Base-by-base conservation (phyloP, 1,140 invertebrate genomes). In the Hirudo medicinalis region DNA sequence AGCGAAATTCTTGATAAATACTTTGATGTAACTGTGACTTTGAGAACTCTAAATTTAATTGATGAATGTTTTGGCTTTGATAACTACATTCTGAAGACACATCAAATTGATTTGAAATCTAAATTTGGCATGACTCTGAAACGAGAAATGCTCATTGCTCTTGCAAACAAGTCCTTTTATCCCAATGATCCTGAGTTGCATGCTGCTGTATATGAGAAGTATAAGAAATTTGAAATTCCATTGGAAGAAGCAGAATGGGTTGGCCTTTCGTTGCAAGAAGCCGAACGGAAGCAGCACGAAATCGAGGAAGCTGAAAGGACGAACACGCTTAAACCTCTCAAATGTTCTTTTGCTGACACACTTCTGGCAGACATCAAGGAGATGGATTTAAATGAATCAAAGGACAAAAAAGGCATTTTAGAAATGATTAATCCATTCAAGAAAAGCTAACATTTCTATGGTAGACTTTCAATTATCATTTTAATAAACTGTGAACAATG, bases 11-110 rank as follows among this genome's bases (percentile, higher is more conserved):
- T 99, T 17, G 87, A 98, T 79, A 88, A 89, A 76, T 87, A 92
- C 78, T 87, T 97, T 76, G 86, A 86, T 25, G 84, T 92, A 0
- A 75, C 75, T 22, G 87, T 95, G 0, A 99, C 96, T 20, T 81
- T 88, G 66, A 83, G 92, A 75, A 88, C 92, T 3, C 81, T 94
- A 36, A 82, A 86, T 76, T 84, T 94, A 67, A 94, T 99, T 74
- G 89, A 96, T 83, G 86, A 93, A 73, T 85, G 90, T 77, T 89
- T 89, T 85, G 95, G 96, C 32, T 90, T 99, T 77, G 96, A 99
- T 84, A 86, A 90, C 81, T 99, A 99, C 83, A 83, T 98, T 75
- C 84, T 97, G 6, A 89, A 92, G 87, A 94, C 90, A 66, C 86
- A 87, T 74, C 91, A 92, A 17, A 90, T 89, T 81, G 91, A 97